Evolutionary conservation across 2,888 invertebrate genomes (phyloP), one percentile per base, ranked within the genome.

Genomic region (Phania funesta): DNA sequence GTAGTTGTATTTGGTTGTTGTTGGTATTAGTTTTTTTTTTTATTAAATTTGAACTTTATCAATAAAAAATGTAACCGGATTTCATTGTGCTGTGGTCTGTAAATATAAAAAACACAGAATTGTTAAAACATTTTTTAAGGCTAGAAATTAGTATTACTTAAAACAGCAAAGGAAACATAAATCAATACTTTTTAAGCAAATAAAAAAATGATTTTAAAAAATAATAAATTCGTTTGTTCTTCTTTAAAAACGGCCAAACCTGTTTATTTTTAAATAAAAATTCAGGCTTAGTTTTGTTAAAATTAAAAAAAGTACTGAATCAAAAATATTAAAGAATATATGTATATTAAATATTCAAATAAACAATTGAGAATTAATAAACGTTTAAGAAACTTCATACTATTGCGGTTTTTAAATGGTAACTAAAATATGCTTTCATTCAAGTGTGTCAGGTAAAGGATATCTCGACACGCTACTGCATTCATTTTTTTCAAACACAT

Each of bases 1-100:
- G 68, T 80, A 60, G 68, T 68, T 78, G 73, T 83, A 76, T 80
- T 81, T 81, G 80, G 80, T 81, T 82, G 78, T 82, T 82, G 78
- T 82, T 81, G 76, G 76, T 67, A 81, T 81, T 52, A 76, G 67
- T 48, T 81, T 86, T 84, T 84, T 29, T 84, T 86, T 85, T 86
- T 85, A 84, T 86, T 85, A 85, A 85, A 86, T 86, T 87, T 87
- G 86, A 86, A 86, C 87, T 87, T 90, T 89, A 87, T 89, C 87
- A 90, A 89, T 88, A 87, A 89, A 88, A 73, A 81, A 68, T 80
- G 54, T 88, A 88, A 88, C 88, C 87, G 84, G 80, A 82, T 85
- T 85, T 88, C 88, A 90, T 86, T 90, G 87, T 86, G 88, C 87
- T 87, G 89, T 85, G 86, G 87, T 89, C 90, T 90, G 90, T 84